Conservation (phyloP, 2,113 vertebrate genomes). For the Asarcornis scutulata region DNA sequence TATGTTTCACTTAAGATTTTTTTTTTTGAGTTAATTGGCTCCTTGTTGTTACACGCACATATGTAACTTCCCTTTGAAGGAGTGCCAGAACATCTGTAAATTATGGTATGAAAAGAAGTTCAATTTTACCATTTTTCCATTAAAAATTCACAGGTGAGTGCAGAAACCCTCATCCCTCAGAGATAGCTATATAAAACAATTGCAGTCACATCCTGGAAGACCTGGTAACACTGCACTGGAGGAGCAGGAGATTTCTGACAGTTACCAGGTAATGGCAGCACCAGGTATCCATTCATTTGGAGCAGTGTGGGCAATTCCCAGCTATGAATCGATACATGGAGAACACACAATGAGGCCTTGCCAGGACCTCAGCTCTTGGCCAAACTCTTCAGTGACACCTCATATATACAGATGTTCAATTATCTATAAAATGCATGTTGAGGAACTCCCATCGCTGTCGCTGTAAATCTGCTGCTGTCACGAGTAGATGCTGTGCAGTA, state of each 20-base stretch:
- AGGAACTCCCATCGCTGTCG: not conserved
- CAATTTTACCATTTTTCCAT: not conserved
- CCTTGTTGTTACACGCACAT: not conserved
- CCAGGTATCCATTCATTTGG: not conserved
- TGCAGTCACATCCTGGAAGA: not conserved
- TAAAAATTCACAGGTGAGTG: accelerated
- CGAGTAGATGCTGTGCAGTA: too few species aligned
- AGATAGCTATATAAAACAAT: not conserved
- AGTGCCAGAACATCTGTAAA: not conserved
- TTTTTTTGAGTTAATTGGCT: not conserved
- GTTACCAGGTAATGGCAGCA: accelerated
- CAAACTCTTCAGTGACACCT: accelerated
- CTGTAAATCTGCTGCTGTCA: accelerated
- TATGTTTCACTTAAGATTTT: not conserved
- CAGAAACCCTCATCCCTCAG: not conserved
- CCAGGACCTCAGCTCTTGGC: not conserved
- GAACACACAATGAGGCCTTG: not conserved
- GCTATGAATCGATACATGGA: not conserved
- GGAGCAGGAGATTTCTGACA: not conserved
- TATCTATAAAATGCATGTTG: not conserved
- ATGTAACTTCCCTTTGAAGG: not conserved
- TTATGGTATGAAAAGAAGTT: not conserved
- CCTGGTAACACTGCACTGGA: not conserved
- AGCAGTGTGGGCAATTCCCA: not conserved
- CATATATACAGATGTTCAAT: not conserved